phyloP scores from a whole-genome alignment of 2,113 vertebrate genomes.

The Hypomesus transpacificus region DNA sequence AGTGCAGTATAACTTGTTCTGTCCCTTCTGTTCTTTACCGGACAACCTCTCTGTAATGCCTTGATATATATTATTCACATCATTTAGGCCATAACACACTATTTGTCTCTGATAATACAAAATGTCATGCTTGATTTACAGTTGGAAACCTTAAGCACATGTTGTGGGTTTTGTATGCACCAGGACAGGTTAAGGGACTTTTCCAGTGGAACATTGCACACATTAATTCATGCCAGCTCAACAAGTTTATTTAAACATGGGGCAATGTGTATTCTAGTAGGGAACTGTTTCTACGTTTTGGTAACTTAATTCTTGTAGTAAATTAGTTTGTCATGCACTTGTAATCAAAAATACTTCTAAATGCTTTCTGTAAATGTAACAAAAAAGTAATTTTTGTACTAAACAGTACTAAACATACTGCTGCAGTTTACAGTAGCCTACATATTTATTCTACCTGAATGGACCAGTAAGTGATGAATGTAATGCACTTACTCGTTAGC shows the following conservation, averaged over 20 bases:
- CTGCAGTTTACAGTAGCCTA: not conserved
- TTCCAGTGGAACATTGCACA: not conserved
- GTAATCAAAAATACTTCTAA: not conserved
- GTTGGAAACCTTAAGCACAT: too few species aligned
- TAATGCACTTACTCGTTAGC: slow-evolving; percentile 57
- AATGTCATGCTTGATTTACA: too few species aligned
- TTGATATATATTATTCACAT: not conserved
- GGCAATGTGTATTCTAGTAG: too few species aligned
- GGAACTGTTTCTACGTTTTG: too few species aligned
- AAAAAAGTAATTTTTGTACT: too few species aligned
- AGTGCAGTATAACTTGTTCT: slow-evolving; percentile 60
- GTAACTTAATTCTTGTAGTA: too few species aligned
- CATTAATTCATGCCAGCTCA: not conserved
- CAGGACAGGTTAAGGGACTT: slow-evolving; percentile 1
- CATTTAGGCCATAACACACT: not conserved
- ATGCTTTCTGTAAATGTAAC: too few species aligned
- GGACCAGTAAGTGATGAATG: not conserved
- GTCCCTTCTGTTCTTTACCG: slow-evolving; percentile 30
- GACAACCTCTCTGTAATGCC: not conserved
- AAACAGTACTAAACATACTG: too few species aligned
- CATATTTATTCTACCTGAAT: too few species aligned
- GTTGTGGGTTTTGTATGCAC: too few species aligned
- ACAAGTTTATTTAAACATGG: not conserved
- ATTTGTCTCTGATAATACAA: not conserved
- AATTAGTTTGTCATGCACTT: not conserved